Evolutionary conservation across 2,797 vertebrate genomes (phyloP).

Genomic region (Gambusia yucatana): DNA sequence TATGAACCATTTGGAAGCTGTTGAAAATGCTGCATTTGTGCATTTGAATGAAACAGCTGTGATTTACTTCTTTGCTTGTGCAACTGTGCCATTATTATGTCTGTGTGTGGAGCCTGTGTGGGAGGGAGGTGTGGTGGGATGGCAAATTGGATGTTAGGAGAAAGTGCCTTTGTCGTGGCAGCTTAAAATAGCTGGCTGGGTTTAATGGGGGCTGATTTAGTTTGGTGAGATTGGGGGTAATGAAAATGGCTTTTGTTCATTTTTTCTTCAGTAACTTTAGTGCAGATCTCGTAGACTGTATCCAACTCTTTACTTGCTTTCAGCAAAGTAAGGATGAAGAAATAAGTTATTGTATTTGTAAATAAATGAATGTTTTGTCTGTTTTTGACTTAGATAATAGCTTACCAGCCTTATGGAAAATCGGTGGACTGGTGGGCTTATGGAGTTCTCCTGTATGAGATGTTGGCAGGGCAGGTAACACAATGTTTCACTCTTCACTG

Average conservation of each 20-base stretch:
- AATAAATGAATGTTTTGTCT: neutral
- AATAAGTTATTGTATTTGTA: neutral
- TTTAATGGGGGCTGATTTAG: constrained; percentile 53
- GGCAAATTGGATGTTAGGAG: constrained; percentile 65
- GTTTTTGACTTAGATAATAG: constrained; percentile 89
- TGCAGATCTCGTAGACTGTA: neutral
- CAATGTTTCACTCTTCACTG: neutral
- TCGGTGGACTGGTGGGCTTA: constrained; percentile 99
- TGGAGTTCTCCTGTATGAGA: constrained; percentile 97
- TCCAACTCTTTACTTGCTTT: neutral
- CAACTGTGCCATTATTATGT: constrained; percentile 31
- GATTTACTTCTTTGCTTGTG: constrained; percentile 26
- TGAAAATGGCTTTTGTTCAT: constrained; percentile 11
- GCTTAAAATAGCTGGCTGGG: constrained; percentile 66
- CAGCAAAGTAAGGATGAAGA: neutral
- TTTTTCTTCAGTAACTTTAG: constrained; percentile 12
- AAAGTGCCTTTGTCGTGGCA: constrained; percentile 63
- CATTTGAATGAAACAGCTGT: constrained; percentile 49
- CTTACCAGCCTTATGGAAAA: constrained; percentile 97
- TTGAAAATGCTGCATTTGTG: constrained; percentile 27
- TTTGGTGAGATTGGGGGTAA: constrained; percentile 17
- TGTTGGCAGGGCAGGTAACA: constrained; percentile 96
- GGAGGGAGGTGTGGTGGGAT: constrained; percentile 49
- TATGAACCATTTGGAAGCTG: constrained; percentile 12
- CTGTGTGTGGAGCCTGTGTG: constrained; percentile 44